phyloP scores from a whole-genome alignment of 2,888 invertebrate genomes.

The Mactromeris polynyma region DNA sequence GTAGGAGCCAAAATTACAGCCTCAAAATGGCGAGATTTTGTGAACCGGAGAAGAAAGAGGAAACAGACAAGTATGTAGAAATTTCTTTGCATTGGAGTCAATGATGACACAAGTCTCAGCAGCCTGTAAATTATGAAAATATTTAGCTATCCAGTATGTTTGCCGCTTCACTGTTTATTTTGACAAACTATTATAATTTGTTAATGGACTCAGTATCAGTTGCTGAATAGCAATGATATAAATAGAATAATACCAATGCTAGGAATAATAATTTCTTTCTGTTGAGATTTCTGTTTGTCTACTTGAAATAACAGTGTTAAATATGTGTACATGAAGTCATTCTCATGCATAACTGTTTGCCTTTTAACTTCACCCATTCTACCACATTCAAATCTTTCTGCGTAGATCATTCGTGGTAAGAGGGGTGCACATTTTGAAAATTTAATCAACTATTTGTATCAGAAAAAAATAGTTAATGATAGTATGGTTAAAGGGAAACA shows the following conservation, averaged over 20 bases:
- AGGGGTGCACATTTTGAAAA: too few species aligned
- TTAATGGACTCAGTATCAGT: too few species aligned
- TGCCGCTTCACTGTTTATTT: too few species aligned
- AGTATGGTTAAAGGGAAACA: too few species aligned
- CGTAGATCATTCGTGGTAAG: background rate
- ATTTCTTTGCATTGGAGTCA: background rate
- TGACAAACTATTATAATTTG: too few species aligned
- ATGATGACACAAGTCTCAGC: background rate
- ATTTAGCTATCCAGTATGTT: too few species aligned
- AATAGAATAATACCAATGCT: too few species aligned
- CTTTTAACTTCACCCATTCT: background rate
- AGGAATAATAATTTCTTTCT: background rate
- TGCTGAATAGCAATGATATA: too few species aligned
- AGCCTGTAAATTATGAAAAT: background rate
- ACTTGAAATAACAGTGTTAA: background rate
- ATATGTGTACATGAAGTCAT: too few species aligned
- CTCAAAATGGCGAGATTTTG: constrained; percentile 79
- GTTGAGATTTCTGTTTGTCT: background rate
- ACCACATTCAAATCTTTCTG: background rate
- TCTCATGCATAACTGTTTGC: background rate
- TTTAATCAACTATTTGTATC: too few species aligned
- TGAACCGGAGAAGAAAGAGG: constrained; percentile 70
- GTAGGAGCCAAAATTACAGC: constrained; percentile 75
- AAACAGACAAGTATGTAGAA: constrained; percentile 71
- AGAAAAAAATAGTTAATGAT: too few species aligned